Conservation (phyloP, 2,113 vertebrate species). For the Agelaius tricolor region DNA sequence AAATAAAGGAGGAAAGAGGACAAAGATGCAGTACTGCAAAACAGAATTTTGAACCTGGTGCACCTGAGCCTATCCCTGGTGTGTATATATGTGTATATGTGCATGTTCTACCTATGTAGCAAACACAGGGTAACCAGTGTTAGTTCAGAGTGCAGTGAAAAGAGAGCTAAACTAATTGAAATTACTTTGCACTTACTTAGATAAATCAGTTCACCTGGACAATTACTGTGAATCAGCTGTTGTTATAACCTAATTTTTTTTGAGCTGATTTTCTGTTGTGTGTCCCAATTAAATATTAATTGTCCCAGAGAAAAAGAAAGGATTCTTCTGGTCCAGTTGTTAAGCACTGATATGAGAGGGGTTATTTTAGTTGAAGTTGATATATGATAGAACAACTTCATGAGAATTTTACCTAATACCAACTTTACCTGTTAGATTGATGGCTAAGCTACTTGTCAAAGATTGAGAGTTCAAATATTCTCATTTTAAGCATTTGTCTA, state of each 20-base stretch:
- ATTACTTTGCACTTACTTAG: background rate
- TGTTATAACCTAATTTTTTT: background rate
- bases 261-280: background rate
- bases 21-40: background rate
- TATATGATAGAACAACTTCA: background rate
- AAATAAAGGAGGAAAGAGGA: background rate
- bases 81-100: background rate
- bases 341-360: background rate
- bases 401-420: background rate
- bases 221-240: background rate
- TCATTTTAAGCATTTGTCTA: background rate
- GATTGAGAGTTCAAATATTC: background rate
- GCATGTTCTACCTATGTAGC: background rate
- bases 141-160: background rate
- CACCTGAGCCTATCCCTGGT: background rate
- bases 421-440: background rate
- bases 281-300: background rate
- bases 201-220: background rate
- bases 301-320: background rate
- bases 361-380: background rate
- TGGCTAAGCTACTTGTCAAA: background rate
- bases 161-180: background rate
- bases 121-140: background rate
- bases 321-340: background rate
- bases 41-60: background rate